phyloP scores from a whole-genome alignment of 1,140 invertebrate species.

The Drosophila auraria region DNA sequence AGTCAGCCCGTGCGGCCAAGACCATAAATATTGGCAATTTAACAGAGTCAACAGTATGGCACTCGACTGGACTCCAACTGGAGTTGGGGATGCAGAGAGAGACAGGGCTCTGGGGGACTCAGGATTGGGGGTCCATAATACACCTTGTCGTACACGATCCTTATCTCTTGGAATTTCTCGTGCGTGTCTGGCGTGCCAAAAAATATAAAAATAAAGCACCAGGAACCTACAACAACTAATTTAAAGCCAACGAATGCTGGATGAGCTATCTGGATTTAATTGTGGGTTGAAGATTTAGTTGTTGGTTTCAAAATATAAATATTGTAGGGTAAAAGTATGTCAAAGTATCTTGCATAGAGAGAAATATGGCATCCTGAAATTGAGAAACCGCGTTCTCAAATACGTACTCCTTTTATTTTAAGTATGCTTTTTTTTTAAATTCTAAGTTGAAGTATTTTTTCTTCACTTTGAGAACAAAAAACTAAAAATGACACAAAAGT shows the following conservation, averaged over 20 bases:
- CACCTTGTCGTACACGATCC: slow-evolving; percentile 84
- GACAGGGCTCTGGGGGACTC: slow-evolving; percentile 7
- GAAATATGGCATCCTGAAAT: no score
- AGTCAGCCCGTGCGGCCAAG: slow-evolving; percentile 71
- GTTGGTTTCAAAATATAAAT: not conserved
- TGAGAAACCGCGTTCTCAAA: no score
- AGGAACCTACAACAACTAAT: not conserved
- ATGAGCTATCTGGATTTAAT: slow-evolving; percentile 16
- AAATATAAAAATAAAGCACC: slow-evolving; percentile 68
- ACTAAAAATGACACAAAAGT: no score
- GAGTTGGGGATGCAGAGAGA: slow-evolving; percentile 2
- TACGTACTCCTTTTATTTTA: no score
- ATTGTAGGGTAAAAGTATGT: no score
- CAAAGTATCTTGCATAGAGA: no score
- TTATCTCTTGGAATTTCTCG: slow-evolving; percentile 84
- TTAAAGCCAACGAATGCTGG: slow-evolving; percentile 30
- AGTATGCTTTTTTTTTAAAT: no score
- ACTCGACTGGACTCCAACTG: slow-evolving; percentile 58
- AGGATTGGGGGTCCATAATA: slow-evolving; percentile 77
- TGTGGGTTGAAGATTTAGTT: not conserved
- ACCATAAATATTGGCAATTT: slow-evolving; percentile 84
- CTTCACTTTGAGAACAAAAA: no score
- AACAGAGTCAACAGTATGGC: slow-evolving; percentile 84
- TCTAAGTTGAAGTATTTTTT: no score
- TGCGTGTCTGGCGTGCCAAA: slow-evolving; percentile 79